Evolutionary conservation across 2,888 invertebrate species (phyloP).

Genomic region (Smittia sp.): DNA sequence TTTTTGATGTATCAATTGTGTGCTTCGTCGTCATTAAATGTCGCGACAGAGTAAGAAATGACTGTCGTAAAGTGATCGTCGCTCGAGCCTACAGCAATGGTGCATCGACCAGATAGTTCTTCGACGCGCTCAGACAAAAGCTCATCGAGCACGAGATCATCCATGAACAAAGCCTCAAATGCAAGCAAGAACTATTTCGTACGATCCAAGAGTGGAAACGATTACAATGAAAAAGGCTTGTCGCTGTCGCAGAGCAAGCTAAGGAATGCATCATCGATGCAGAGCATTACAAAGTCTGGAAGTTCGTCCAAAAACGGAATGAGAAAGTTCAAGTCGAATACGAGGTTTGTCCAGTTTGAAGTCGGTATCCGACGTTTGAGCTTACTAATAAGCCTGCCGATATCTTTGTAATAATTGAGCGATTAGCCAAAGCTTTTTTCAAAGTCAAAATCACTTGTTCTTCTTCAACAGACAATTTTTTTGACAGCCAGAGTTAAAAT

Average conservation of each 20-base stretch:
- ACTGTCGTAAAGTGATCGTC: background rate
- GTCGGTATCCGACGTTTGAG: too few species aligned
- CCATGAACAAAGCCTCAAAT: background rate
- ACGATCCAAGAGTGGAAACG: conserved; percentile 39
- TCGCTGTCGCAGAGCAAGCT: conserved; percentile 16
- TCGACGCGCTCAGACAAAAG: conserved; percentile 30
- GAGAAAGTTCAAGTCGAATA: conserved; percentile 35
- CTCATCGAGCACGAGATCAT: conserved; percentile 25
- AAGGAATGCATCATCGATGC: conserved; percentile 28
- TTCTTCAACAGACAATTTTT: too few species aligned
- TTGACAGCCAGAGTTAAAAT: too few species aligned
- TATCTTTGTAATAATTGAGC: too few species aligned
- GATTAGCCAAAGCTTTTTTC: too few species aligned
- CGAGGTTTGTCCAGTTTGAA: conserved; percentile 5
- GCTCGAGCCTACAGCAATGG: conserved; percentile 7
- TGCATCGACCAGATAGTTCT: conserved; percentile 35
- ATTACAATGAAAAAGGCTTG: conserved; percentile 15
- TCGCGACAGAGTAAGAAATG: background rate
- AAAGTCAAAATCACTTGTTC: too few species aligned
- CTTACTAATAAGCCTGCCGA: too few species aligned
- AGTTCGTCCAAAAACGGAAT: conserved; percentile 1
- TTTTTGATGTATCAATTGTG: conserved; percentile 34
- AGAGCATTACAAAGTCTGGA: conserved; percentile 18
- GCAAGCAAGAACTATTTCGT: background rate
- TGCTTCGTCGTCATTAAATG: background rate